phyloP scores from a whole-genome alignment of 1,140 invertebrate species.

The Meloidogyne hapla region DNA sequence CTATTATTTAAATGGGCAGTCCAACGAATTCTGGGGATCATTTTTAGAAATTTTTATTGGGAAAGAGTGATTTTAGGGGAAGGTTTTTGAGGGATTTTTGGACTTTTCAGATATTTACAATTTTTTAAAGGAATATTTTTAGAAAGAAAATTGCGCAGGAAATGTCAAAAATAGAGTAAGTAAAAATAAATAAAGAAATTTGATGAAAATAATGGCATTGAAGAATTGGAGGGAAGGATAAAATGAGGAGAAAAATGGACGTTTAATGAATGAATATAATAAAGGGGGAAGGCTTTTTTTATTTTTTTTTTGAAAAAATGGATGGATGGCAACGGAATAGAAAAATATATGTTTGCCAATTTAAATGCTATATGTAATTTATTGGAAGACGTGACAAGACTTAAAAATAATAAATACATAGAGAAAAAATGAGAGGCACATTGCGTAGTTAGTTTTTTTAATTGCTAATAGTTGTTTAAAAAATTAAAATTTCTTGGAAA shows the following conservation, averaged over 20 bases:
- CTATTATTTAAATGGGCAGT: background rate
- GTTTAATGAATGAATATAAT: background rate
- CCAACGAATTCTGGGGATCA: background rate
- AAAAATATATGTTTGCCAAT: background rate
- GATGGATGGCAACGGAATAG: background rate
- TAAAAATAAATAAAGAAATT: background rate
- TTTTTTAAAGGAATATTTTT: background rate
- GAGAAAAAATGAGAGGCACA: background rate
- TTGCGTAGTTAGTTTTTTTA: background rate
- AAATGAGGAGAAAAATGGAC: background rate
- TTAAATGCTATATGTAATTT: constrained; percentile 1
- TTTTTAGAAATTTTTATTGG: background rate
- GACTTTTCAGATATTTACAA: background rate
- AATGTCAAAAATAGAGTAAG: background rate
- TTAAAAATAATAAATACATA: no score
- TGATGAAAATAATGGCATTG: background rate
- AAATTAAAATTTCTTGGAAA: constrained; percentile 2
- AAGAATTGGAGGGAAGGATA: background rate
- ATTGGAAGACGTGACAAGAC: background rate
- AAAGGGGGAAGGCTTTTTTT: background rate
- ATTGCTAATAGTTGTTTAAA: background rate
- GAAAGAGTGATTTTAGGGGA: background rate
- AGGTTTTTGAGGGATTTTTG: background rate
- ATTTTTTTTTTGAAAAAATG: background rate
- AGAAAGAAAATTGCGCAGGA: background rate